Percentiles rank a stretch among this genome's conserved stretches.
Conservation (phyloP, 2,888 invertebrate species). For the Calameuta idolon region DNA sequence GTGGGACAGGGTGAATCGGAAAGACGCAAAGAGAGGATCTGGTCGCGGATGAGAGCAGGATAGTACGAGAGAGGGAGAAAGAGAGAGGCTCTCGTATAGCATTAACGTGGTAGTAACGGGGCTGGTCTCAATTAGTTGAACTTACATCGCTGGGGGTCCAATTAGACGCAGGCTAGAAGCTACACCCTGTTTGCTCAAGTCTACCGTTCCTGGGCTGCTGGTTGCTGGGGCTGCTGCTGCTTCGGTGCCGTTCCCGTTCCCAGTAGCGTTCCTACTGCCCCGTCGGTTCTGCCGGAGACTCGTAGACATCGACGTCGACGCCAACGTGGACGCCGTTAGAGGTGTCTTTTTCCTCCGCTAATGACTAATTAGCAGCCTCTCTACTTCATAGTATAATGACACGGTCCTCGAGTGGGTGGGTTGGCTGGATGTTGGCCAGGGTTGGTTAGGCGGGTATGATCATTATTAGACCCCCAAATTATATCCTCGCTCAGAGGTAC, state of each 20-base stretch:
- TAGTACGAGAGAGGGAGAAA: background rate
- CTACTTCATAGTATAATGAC: slow-evolving; percentile 62
- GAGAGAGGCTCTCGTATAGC: background rate
- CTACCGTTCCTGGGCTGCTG: slow-evolving; percentile 43
- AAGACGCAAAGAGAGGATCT: background rate
- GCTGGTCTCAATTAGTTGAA: slow-evolving; percentile 67
- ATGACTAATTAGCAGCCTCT: slow-evolving; percentile 67
- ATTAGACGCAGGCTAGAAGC: slow-evolving; percentile 65
- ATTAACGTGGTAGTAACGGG: slow-evolving; percentile 15
- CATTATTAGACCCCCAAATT: slow-evolving; percentile 58
- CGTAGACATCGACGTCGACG: slow-evolving; percentile 18
- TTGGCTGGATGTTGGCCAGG: slow-evolving; percentile 19
- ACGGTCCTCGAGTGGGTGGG: slow-evolving; percentile 39
- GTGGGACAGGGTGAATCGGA: background rate
- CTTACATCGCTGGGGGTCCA: slow-evolving; percentile 67
- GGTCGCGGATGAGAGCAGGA: background rate
- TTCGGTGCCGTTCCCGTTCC: slow-evolving; percentile 21
- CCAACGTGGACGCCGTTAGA: slow-evolving; percentile 29
- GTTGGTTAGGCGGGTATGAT: slow-evolving; percentile 38
- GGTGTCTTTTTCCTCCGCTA: slow-evolving; percentile 66
- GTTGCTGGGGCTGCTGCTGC: slow-evolving; percentile 5
- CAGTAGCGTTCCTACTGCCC: slow-evolving; percentile 31
- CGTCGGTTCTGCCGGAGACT: background rate
- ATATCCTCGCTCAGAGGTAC: slow-evolving; percentile 26
- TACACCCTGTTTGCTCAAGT: slow-evolving; percentile 66